Evolutionary conservation across 2,797 vertebrate species (phyloP).

Genomic region (Otolemur crassicaudatus): DNA sequence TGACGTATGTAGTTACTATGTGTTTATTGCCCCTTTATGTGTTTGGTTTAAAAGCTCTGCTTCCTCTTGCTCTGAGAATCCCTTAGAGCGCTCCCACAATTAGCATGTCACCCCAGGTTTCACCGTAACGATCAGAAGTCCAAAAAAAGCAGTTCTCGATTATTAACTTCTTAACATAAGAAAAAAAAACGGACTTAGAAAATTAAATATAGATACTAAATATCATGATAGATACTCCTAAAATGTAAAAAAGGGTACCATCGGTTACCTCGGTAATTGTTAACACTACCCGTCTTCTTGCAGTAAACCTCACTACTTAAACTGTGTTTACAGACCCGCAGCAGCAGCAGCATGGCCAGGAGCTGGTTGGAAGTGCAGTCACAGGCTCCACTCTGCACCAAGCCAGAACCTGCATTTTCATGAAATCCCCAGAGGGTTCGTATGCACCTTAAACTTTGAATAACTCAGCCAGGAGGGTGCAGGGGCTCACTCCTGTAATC

Average conservation of each 20-base stretch:
- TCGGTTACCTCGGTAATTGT: not conserved
- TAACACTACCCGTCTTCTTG: not conserved
- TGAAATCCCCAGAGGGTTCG: not conserved
- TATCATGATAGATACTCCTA: not conserved
- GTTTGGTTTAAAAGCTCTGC: not conserved
- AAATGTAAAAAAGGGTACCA: not conserved
- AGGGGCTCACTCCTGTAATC: too few species aligned
- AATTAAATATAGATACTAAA: not conserved
- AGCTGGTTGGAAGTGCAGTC: not conserved
- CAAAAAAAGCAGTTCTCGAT: slow-evolving; percentile 4
- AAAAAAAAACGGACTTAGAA: not conserved
- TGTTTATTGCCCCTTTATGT: not conserved
- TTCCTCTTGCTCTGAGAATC: not conserved
- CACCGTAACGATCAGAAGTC: not conserved
- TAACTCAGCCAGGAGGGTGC: too few species aligned
- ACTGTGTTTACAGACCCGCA: not conserved
- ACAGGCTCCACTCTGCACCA: rapidly evolving
- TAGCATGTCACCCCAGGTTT: not conserved
- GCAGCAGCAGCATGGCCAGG: not conserved
- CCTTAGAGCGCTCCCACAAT: not conserved
- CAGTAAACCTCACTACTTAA: not conserved
- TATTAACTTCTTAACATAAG: slow-evolving; percentile 32
- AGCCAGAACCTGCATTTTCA: not conserved
- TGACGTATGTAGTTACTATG: not conserved
- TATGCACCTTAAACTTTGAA: not conserved